Conservation (phyloP, 2,888 invertebrate species). For the Apamea crenata region DNA sequence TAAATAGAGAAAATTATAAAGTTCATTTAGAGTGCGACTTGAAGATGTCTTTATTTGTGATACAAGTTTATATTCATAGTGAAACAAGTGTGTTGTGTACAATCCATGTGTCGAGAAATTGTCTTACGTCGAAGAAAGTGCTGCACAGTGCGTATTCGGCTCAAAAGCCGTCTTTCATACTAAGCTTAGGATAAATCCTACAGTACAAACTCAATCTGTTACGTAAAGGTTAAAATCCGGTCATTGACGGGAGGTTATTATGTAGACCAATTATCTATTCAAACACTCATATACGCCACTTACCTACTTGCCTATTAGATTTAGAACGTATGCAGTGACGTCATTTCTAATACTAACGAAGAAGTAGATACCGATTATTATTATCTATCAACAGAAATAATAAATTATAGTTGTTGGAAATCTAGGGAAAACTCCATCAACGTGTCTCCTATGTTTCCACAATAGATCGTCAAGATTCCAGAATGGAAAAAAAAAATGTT, state of each 20-base stretch:
- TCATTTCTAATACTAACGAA: constrained; percentile 19
- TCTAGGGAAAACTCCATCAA: background rate
- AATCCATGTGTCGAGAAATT: constrained; percentile 38
- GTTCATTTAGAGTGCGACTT: constrained; percentile 77
- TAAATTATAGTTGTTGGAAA: background rate
- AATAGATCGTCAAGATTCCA: background rate
- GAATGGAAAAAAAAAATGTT: background rate
- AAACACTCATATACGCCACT: background rate
- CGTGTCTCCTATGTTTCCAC: background rate
- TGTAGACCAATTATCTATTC: constrained; percentile 15
- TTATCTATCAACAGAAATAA: background rate
- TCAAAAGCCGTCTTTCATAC: constrained; percentile 1
- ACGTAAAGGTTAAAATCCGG: constrained; percentile 41
- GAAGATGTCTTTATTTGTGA: constrained; percentile 70
- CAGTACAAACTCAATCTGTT: constrained; percentile 11
- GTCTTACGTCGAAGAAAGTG: constrained; percentile 14
- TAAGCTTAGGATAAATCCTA: background rate
- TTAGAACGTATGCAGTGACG: background rate
- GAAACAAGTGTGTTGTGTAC: constrained; percentile 45
- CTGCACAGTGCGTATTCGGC: constrained; percentile 50
- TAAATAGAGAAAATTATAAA: constrained; percentile 69
- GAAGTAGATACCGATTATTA: background rate
- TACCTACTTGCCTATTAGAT: background rate
- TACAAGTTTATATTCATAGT: constrained; percentile 54
- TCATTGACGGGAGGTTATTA: constrained; percentile 2